Evolutionary conservation across 2,113 vertebrate genomes (phyloP), one percentile per base, ranked within the genome.

Genomic region (Chrysochloris asiatica): DNA sequence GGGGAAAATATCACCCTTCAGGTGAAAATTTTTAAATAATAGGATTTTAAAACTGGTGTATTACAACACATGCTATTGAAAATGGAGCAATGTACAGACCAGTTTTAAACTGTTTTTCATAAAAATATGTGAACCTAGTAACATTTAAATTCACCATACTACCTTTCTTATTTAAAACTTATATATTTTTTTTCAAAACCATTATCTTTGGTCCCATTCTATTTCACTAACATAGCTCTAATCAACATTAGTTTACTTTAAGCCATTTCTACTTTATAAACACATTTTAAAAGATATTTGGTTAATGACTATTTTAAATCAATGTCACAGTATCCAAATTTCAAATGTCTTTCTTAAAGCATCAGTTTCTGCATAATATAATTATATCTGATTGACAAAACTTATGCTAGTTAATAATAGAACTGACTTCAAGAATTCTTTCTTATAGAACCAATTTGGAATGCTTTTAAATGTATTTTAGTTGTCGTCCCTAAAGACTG

Each of bases 361-460:
- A 94, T 80, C 71, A 75, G 54, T 93, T 96, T 95, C 81, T 93
- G 14, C 85, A 95, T 43, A 93, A 95, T 96, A 95, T 91, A 91
- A 89, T 78, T 63, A 50, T 88, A 96, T 93, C 84, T 96, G 95
- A 96, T 94, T 96, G 94, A 96, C 89, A 91, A 97, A 97, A 97
- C 97, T 90, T 96, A 96, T 97, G 89, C 95, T 88, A 96, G 94
- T 86, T 87, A 96, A 97, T 88, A 97, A 97, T 79, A 89, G 90
- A 95, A 95, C 69, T 92, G 92, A 96, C 83, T 96, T 90, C 67
- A 95, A 96, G 91, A 97, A 97, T 92, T 94, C 94, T 97, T 97
- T 97, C 92, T 96, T 91, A 95, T 88, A 97, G 78, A 97, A 97
- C 52, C 92, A 96, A 95, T 97, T 85, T 96, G 59, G 87, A 97